Evolutionary conservation across 92 coral and sea anemone species (phyloP).

Genomic region (Hydrozoanthus gracilis): DNA sequence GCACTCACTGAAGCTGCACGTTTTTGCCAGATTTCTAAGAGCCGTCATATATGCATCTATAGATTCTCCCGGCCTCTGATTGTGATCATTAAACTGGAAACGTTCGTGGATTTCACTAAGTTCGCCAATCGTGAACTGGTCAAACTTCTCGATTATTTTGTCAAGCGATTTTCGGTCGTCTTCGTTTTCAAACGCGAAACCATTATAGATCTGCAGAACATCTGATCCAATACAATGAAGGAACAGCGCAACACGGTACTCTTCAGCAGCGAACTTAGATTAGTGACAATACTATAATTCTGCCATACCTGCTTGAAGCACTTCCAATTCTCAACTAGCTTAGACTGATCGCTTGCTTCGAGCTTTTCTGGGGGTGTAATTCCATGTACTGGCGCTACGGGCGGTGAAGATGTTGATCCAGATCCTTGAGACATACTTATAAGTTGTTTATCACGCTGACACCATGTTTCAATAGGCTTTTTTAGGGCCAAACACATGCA

Average conservation of each 20-base stretch:
- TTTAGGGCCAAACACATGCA: too few relatives aligned
- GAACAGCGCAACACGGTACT: conserved; percentile 37
- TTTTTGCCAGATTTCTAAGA: conserved; percentile 38
- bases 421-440: neutral
- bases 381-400: neutral
- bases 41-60: conserved; percentile 41
- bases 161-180: conserved; percentile 20
- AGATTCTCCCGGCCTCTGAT: conserved; percentile 34
- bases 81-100: conserved; percentile 42
- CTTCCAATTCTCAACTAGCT: conserved; percentile 34
- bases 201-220: conserved; percentile 34
- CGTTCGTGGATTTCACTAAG: conserved; percentile 39
- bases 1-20: conserved; percentile 51
- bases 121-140: conserved; percentile 48
- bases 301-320: conserved; percentile 1
- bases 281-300: neutral
- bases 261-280: neutral
- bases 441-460: neutral
- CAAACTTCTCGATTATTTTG: conserved; percentile 37
- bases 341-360: conserved; percentile 2
- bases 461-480: neutral
- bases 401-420: neutral
- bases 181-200: conserved; percentile 18
- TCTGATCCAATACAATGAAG: conserved; percentile 36
- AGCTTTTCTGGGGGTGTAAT: conserved; percentile 10